Conservation (phyloP, 2,113 vertebrate genomes). For the Hassar affinis region DNA sequence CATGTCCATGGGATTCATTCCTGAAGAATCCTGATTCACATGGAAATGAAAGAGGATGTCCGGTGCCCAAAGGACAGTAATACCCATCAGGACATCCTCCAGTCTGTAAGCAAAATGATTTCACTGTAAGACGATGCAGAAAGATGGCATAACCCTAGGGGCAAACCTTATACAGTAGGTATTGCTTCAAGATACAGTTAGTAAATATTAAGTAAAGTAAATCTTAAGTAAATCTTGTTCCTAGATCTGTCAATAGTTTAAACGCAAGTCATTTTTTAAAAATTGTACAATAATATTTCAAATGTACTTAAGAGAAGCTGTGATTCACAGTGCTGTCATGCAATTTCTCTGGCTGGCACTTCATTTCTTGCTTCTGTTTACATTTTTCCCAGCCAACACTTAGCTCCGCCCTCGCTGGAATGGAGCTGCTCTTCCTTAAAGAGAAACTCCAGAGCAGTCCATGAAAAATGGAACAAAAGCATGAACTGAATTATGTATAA, state of each 20-base stretch:
- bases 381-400: not conserved
- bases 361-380: not conserved
- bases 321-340: not conserved
- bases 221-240: not conserved
- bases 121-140: not conserved
- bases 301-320: not conserved
- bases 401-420: not conserved
- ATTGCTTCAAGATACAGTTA: not conserved
- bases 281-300: not conserved
- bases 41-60: constrained; percentile 77
- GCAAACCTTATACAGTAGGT: not conserved
- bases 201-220: not conserved
- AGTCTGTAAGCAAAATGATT: constrained; percentile 68
- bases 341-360: not conserved
- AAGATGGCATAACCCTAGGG: not conserved
- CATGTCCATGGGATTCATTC: constrained; percentile 69
- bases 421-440: not conserved
- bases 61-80: constrained; percentile 79
- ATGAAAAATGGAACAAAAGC: not conserved
- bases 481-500: not conserved
- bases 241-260: not conserved
- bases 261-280: not conserved
- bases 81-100: constrained; percentile 82
- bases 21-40: constrained; percentile 78
- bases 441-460: not conserved